Evolutionary conservation across 2,797 vertebrate genomes (phyloP).

Genomic region (Sebastes variabilis): DNA sequence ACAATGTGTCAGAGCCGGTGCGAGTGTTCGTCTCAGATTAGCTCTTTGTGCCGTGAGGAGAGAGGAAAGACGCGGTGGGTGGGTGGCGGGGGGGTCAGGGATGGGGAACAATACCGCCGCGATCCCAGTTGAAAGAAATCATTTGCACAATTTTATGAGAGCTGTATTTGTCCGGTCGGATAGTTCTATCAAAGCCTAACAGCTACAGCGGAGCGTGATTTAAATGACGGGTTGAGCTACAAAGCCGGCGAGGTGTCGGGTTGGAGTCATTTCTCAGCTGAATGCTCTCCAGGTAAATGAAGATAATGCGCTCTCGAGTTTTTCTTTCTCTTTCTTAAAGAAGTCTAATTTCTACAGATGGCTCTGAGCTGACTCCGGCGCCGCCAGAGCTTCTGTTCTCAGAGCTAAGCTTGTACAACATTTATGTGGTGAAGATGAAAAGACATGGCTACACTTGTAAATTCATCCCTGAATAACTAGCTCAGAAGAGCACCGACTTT

Average conservation of each 20-base stretch:
- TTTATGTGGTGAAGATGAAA: slow-evolving; percentile 67
- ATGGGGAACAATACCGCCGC: slow-evolving; percentile 58
- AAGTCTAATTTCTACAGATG: slow-evolving; percentile 65
- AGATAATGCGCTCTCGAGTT: slow-evolving; percentile 67
- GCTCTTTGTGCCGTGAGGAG: slow-evolving; percentile 64
- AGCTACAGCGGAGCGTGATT: slow-evolving; percentile 61
- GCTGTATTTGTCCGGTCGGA: slow-evolving; percentile 71
- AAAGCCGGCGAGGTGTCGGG: slow-evolving; percentile 58
- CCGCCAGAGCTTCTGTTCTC: slow-evolving; percentile 59
- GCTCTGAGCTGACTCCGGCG: slow-evolving; percentile 53
- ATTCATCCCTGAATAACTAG: slow-evolving; percentile 50
- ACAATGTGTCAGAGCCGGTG: slow-evolving; percentile 66
- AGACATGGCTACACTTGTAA: slow-evolving; percentile 48
- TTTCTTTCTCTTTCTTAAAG: slow-evolving; percentile 58
- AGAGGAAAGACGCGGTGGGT: slow-evolving; percentile 34
- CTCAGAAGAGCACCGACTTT: slow-evolving; percentile 18
- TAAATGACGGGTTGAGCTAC: slow-evolving; percentile 62
- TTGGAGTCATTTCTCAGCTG: slow-evolving; percentile 72
- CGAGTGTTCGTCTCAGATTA: slow-evolving; percentile 78
- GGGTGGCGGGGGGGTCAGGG: slow-evolving; percentile 30
- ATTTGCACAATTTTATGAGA: slow-evolving; percentile 76
- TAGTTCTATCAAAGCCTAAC: slow-evolving; percentile 74
- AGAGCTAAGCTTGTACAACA: slow-evolving; percentile 65
- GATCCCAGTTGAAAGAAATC: slow-evolving; percentile 77
- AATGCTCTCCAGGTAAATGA: slow-evolving; percentile 74